Percentiles rank a stretch among this genome's conserved stretches.
Evolutionary conservation across 37 sponge, comb jelly and placozoan species (phyloP).

Genomic region (Beroe forskalii): DNA sequence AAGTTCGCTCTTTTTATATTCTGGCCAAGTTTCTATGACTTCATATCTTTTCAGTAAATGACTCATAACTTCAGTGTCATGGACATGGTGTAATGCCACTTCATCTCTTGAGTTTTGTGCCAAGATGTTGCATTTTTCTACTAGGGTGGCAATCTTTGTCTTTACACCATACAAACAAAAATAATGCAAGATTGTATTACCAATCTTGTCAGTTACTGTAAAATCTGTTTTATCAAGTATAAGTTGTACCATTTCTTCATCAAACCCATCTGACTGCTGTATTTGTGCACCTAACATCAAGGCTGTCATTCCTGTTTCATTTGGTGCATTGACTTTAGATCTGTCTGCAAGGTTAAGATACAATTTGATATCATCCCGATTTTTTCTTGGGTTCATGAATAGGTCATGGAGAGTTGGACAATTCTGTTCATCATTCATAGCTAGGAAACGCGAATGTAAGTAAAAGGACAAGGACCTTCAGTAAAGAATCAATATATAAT

Average conservation of each 20-base stretch:
- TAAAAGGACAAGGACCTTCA: no score
- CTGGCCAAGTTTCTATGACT: background rate
- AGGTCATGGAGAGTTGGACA: no score
- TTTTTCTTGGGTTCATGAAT: no score
- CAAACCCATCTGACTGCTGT: background rate
- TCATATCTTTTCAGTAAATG: background rate
- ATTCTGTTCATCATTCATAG: no score
- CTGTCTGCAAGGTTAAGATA: no score
- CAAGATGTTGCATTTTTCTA: background rate
- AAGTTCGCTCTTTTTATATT: background rate
- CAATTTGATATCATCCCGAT: no score
- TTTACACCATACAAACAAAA: background rate
- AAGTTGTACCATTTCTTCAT: background rate
- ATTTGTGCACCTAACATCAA: background rate
- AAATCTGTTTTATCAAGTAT: background rate
- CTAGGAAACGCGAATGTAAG: no score
- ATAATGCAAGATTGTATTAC: constrained; percentile 17
- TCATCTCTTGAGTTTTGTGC: constrained; percentile 6
- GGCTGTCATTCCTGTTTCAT: background rate
- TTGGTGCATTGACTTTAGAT: background rate
- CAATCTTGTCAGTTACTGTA: background rate
- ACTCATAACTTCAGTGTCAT: background rate
- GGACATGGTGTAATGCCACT: constrained; percentile 18
- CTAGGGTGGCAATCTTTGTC: background rate
- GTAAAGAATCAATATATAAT: no score